phyloP scores from a whole-genome alignment of 2,113 vertebrate genomes.

The Pao palembangensis region DNA sequence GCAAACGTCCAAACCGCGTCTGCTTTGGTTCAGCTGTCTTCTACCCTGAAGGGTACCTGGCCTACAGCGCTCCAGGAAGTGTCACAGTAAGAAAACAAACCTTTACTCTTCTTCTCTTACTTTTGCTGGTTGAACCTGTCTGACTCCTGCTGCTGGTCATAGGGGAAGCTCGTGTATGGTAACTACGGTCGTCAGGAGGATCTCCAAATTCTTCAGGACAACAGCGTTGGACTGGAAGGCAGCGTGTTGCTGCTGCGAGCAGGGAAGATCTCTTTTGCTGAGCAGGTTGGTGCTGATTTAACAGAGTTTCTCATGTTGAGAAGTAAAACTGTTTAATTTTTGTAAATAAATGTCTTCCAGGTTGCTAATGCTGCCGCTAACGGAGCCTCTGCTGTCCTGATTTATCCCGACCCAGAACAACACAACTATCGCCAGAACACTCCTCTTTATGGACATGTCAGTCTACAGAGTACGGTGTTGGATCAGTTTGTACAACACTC shows the following conservation, averaged over 20 bases:
- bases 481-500: no score
- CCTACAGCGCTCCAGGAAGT: slow-evolving; percentile 75
- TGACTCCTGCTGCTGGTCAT: neutral
- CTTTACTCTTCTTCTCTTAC: neutral
- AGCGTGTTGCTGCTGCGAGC: slow-evolving; percentile 81
- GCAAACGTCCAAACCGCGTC: slow-evolving; percentile 56
- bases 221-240: slow-evolving; percentile 52
- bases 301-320: no score
- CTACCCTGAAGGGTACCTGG: slow-evolving; percentile 74
- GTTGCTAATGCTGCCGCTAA: slow-evolving; percentile 79
- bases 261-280: slow-evolving; percentile 82
- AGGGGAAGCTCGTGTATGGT: slow-evolving; percentile 85
- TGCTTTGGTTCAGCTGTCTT: slow-evolving; percentile 37
- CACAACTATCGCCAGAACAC: slow-evolving; percentile 8
- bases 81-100: slow-evolving; percentile 68
- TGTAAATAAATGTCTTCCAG: slow-evolving; percentile 55
- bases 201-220: slow-evolving; percentile 60
- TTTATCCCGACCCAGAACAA: slow-evolving; percentile 74
- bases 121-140: neutral
- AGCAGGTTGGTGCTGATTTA: slow-evolving; percentile 72
- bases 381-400: slow-evolving; percentile 80
- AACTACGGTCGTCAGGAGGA: slow-evolving; percentile 82
- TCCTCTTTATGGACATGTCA: slow-evolving; percentile 85
- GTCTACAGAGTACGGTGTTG: slow-evolving; percentile 28
- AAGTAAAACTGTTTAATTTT: no score